A percentile compares a stretch with the other conserved stretches of the same genome.
These are phyloP conservation scores for Punctoribates punctum DNA, from an alignment of 2,888 invertebrate genomes.

Conservation along the genomic window DNA sequence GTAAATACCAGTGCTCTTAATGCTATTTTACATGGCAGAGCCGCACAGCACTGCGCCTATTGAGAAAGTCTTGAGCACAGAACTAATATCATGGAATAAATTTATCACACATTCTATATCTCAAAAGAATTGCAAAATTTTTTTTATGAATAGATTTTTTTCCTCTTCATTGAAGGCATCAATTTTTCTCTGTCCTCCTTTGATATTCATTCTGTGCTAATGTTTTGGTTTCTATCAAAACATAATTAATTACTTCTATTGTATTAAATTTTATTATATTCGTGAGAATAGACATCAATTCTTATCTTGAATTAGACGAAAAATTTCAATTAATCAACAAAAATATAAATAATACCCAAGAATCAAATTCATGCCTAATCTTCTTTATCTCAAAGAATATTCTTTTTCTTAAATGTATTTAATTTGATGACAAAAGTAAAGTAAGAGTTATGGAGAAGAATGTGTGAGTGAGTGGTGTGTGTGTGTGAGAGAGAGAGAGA, in stretches of 20 bases:
- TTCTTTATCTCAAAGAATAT: background rate
- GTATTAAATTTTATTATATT: too few species aligned
- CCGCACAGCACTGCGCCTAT: background rate
- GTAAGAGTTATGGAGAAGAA: too few species aligned
- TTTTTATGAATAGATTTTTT: constrained; percentile 1
- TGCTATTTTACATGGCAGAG: background rate
- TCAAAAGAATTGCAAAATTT: background rate
- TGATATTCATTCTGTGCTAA: background rate
- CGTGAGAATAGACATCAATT: too few species aligned
- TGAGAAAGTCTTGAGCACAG: background rate
- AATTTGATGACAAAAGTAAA: background rate
- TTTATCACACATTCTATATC: background rate
- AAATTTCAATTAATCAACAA: too few species aligned
- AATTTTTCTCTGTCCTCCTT: background rate
- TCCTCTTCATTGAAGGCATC: background rate
- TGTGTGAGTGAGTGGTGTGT: too few species aligned
- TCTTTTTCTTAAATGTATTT: background rate
- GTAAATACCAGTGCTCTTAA: constrained; percentile 13
- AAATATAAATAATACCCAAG: background rate
- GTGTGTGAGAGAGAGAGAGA: background rate
- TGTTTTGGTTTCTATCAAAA: background rate
- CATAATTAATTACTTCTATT: too few species aligned
- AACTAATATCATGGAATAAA: constrained; percentile 8
- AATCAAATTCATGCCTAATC: background rate
- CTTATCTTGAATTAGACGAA: too few species aligned